Conservation (phyloP, 2,113 vertebrate species). For the Pygoscelis antarcticus region DNA sequence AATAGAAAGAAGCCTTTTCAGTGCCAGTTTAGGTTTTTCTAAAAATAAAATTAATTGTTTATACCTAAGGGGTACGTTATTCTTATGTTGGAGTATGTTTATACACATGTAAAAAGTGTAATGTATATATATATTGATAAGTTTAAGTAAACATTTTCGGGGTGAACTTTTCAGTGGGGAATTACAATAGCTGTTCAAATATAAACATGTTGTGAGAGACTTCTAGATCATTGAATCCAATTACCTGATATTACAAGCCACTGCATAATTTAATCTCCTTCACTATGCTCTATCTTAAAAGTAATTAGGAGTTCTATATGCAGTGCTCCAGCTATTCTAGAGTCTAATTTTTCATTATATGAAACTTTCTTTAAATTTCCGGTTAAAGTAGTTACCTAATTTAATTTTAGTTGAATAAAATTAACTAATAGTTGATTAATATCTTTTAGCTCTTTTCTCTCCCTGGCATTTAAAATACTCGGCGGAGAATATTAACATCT, state of each 20-base stretch:
- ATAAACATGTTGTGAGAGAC: neutral
- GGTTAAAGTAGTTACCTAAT: conserved; percentile 6
- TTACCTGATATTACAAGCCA: neutral
- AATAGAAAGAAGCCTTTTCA: neutral
- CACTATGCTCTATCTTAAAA: neutral
- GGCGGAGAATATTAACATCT: neutral
- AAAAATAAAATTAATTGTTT: neutral
- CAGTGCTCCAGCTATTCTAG: neutral
- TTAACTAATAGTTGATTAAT: conserved; percentile 31
- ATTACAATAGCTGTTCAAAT: neutral
- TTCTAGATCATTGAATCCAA: neutral
- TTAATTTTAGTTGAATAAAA: conserved; percentile 31
- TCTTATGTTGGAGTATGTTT: neutral
- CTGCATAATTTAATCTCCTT: conserved; percentile 32
- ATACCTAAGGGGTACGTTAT: neutral
- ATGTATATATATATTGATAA: neutral
- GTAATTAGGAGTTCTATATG: conserved; percentile 32
- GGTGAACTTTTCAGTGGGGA: neutral
- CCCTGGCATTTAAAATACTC: neutral
- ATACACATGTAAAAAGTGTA: neutral
- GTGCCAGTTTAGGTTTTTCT: neutral
- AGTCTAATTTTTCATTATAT: conserved; percentile 23
- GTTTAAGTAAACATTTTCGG: neutral
- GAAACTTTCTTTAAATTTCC: neutral
- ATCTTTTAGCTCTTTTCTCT: neutral